Base-by-base conservation (phyloP, 2,888 invertebrate genomes). In the Diploptera punctata region DNA sequence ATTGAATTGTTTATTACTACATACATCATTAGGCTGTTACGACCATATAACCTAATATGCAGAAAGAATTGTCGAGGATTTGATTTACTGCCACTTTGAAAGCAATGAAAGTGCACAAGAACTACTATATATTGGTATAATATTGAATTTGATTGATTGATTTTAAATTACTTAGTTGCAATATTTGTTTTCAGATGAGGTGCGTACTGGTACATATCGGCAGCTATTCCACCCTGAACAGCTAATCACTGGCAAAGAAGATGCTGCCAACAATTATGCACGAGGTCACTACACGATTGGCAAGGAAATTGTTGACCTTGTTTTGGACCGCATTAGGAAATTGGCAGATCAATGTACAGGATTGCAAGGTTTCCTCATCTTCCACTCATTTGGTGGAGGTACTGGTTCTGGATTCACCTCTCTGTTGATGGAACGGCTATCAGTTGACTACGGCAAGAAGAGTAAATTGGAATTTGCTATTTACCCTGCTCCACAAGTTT, bases 201-300 rank as follows among this genome's bases (percentile, higher is more conserved):
- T 96, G 77, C 91, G 96, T 80, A 95, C 95, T 73, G 97, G 97
- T 80, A 95, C 95, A 78, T 98, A 98, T 88, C 98, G 75, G 65
- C 90, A 90, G 24, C 65, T 65, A 16, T 65, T 65, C 43, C 65
- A 65, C 61, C 89, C 90, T 80, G 98, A 98, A 86, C 98, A 98
- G 85, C 88, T 97, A 83, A 96, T 97, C 84, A 96, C 96, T 79
- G 97, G 97, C 78, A 98, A 98, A 84, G 97, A 97, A 86, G 97
- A 98, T 82, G 98, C 98, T 62, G 98, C 98, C 79, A 98, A 98
- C 87, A 98, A 98, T 87, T 98, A 98, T 78, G 98, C 98, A 74
- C 91, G 98, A 80, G 98, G 98, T 75, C 98, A 98, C 86, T 90
- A 90, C 82, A 90, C 89, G 24, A 85, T 90, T 70, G 90, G 89